phyloP scores from a whole-genome alignment of 2,797 vertebrate species.

The Myripristis murdjan region DNA sequence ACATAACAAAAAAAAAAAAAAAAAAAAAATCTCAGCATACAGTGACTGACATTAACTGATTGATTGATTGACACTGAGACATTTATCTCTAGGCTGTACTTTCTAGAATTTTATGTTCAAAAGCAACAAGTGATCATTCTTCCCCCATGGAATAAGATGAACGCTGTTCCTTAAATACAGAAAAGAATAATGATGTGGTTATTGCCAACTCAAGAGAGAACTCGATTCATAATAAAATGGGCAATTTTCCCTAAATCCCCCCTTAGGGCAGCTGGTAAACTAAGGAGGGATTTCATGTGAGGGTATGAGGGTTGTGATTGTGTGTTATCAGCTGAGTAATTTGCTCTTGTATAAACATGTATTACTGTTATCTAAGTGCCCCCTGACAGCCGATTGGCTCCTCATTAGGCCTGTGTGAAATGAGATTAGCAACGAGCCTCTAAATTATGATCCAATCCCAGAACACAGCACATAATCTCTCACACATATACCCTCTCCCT shows the following conservation, averaged over 20 bases:
- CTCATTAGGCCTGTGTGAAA: conserved; percentile 84
- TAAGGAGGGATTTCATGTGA: conserved; percentile 78
- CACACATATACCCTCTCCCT: conserved; percentile 43
- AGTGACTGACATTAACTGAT: no score
- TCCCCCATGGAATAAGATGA: conserved; percentile 37
- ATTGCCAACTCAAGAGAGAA: conserved; percentile 75
- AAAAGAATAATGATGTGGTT: conserved; percentile 71
- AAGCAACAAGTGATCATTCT: conserved; percentile 31
- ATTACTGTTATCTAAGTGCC: conserved; percentile 82
- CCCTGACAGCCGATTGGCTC: conserved; percentile 81
- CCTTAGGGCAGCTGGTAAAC: conserved; percentile 76
- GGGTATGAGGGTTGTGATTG: conserved; percentile 73
- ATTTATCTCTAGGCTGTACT: neutral
- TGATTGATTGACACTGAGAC: no score
- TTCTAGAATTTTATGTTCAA: neutral
- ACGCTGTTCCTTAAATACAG: conserved; percentile 58
- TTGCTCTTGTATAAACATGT: conserved; percentile 84
- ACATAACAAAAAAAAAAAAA: neutral
- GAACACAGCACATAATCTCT: conserved; percentile 80
- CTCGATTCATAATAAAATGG: conserved; percentile 82
- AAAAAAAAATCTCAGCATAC: no score
- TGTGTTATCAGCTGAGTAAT: conserved; percentile 82
- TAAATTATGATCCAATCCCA: conserved; percentile 85
- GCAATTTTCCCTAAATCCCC: conserved; percentile 80
- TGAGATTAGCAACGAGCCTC: conserved; percentile 82